Base-by-base conservation (phyloP, 2,113 vertebrate genomes). In the Aegotheles bennettii region DNA sequence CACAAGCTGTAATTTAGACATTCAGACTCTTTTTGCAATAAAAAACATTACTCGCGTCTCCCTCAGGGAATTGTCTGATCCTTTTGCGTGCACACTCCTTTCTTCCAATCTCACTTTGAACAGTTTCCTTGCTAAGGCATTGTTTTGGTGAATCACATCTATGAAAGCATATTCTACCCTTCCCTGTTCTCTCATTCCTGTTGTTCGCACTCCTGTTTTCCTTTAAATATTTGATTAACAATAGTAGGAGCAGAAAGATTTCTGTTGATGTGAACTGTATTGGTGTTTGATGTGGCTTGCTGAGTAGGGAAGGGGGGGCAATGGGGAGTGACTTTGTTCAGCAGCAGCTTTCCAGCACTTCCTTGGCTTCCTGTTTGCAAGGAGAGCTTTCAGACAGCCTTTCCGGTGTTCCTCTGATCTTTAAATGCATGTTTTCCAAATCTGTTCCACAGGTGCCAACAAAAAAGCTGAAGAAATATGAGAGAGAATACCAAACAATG, bases 401-500 rank as follows among this genome's bases (percentile, higher is more conserved):
- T 87, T 74, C 56, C 16, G 1, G 35, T 48, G 3, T 80, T 84
- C 9, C 70, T 59, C 63, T 89, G 1, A 53, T 92, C 75, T 69
- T 45, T 87, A 51, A 76, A 84, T 40, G 71, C 18, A 8, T 53
- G 38, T 86, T 93, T 85, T 74, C 81, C 61, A 57, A 89, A 64
- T 94, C 45, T 93, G 0, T 75, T 71, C 38, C 73, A 51, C 96
- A 99, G 99, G 99, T 99, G 89, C 99, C 99, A 63, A 99, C 99
- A 38, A 99, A 99, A 97, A 99, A 99, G 97, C 98, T 99, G 93
- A 99, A 99, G 98, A 99, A 99, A 98, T 99, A 99, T 98, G 99
- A 99, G 97, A 99, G 98, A 97, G 99, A 99, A 74, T 99, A 99
- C 96, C 99, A 99, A 95, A 98, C 98, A 1, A 98, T 99, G 98